Percentiles rank a stretch among this genome's conserved stretches.
Evolutionary conservation across 1,140 invertebrate genomes (phyloP).

Genomic region (Mizuhopecten yessoensis): DNA sequence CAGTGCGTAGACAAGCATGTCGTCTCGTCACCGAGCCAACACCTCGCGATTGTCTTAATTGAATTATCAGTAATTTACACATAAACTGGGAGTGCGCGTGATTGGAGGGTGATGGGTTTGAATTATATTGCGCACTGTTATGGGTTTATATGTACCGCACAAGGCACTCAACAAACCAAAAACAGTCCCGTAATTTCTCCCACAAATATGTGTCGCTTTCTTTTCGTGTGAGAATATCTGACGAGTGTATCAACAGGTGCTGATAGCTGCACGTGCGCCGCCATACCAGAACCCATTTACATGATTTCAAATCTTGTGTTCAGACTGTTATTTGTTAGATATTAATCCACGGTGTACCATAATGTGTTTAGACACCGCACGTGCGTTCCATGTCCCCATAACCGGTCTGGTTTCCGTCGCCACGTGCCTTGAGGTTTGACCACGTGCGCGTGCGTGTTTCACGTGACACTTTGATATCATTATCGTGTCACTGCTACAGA

Average conservation of each 20-base stretch:
- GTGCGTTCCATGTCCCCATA: background rate
- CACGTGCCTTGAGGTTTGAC: background rate
- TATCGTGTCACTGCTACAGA: background rate
- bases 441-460: slow-evolving; percentile 1
- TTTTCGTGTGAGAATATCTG: background rate
- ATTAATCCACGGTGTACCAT: background rate
- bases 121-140: background rate
- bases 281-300: background rate
- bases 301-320: background rate
- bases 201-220: background rate
- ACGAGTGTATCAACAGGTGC: background rate
- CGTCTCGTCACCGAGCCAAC: background rate
- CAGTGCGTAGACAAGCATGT: background rate
- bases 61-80: slow-evolving; percentile 29
- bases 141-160: slow-evolving; percentile 23
- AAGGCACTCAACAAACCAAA: background rate
- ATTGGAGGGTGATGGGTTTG: background rate
- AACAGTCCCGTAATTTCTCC: background rate
- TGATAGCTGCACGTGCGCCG: background rate
- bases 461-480: background rate
- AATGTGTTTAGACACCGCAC: background rate
- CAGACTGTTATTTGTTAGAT: background rate
- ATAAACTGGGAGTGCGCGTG: background rate
- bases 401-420: background rate
- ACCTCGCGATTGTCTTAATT: slow-evolving; percentile 1